A percentile compares a stretch with the other conserved stretches of the same genome.
Evolutionary conservation across 2,113 vertebrate species (phyloP).

Genomic region (Accipiter cooperii): DNA sequence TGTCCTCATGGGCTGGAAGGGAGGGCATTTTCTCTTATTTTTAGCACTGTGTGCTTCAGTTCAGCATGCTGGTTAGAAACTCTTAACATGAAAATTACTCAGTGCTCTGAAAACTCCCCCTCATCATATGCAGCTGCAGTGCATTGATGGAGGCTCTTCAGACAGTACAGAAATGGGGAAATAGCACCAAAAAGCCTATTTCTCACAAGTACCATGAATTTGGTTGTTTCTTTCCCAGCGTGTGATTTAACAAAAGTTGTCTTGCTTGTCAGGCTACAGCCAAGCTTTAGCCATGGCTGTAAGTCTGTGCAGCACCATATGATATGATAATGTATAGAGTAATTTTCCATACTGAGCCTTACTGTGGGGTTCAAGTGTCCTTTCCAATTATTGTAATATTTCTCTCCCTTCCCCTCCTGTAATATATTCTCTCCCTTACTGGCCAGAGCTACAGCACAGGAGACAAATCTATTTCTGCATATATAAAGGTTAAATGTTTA

Average conservation of each 20-base stretch:
- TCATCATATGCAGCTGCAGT: neutral
- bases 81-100: neutral
- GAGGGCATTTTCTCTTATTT: neutral
- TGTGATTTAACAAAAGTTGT: neutral
- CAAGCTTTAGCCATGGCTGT: neutral
- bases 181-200: neutral
- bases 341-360: neutral
- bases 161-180: neutral
- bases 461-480: neutral
- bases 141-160: neutral
- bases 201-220: rapidly evolving
- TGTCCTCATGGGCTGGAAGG: neutral
- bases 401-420: neutral
- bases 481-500: neutral
- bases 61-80: neutral
- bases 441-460: neutral
- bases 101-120: neutral
- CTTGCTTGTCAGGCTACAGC: neutral
- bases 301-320: neutral
- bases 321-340: rapidly evolving
- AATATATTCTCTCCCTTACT: neutral
- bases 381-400: neutral
- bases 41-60: neutral
- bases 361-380: neutral
- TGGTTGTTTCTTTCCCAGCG: rapidly evolving